Evolutionary conservation across 2,113 vertebrate genomes (phyloP).

Genomic region (Suncus etruscus): DNA sequence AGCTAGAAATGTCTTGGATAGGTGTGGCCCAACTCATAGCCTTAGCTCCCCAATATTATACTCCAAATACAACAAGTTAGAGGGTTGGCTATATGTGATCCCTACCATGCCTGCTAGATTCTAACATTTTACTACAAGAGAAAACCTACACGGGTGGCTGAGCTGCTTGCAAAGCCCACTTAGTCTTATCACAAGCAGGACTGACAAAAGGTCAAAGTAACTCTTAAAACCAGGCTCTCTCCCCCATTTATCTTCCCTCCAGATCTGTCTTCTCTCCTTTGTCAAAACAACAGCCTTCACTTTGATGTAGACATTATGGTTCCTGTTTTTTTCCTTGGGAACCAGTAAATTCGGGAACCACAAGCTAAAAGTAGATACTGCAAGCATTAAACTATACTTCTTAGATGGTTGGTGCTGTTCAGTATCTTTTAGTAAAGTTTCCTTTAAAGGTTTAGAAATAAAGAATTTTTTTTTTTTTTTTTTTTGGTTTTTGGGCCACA

Average conservation of each 20-base stretch:
- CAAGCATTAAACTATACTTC: conserved; percentile 5
- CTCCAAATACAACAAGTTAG: background rate
- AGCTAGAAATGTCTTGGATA: too few species aligned
- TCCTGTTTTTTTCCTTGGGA: conserved; percentile 75
- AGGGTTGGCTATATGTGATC: background rate
- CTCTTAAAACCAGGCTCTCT: conserved; percentile 60
- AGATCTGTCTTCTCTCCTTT: conserved; percentile 77
- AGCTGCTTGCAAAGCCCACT: background rate
- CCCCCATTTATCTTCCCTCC: conserved; percentile 64
- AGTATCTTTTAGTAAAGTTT: background rate
- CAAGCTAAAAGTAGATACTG: conserved; percentile 32
- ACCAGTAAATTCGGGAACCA: conserved; percentile 84
- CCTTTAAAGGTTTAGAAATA: conserved; percentile 5
- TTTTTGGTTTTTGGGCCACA: too few species aligned
- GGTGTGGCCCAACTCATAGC: too few species aligned
- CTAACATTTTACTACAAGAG: background rate
- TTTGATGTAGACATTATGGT: conserved; percentile 82
- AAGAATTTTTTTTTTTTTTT: too few species aligned
- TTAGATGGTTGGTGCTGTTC: background rate
- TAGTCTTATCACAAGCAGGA: conserved; percentile 59
- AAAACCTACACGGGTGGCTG: background rate
- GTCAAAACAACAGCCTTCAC: conserved; percentile 85
- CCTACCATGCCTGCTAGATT: background rate
- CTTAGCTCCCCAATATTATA: background rate
- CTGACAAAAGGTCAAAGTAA: conserved; percentile 82